Evolutionary conservation across 2,113 vertebrate genomes (phyloP), one percentile per base, ranked within the genome.

Genomic region (Alethe castanea): DNA sequence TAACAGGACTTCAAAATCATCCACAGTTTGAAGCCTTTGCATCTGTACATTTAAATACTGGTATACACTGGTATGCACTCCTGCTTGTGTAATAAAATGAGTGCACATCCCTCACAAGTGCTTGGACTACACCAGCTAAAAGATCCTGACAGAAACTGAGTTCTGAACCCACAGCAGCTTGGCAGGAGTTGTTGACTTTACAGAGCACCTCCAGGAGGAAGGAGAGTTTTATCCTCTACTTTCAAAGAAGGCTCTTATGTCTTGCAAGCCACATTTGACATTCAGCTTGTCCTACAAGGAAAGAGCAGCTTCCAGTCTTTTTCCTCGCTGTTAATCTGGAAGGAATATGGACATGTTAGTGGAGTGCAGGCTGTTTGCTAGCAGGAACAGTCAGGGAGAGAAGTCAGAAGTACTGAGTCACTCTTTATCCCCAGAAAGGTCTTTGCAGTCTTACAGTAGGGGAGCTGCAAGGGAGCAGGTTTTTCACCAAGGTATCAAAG

Each of bases 261-360:
- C 45, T 88, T 54, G 33, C 25, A 65, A 86, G 38, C 31, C 74
- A 50, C 28, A 19, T 53, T 40, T 61, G 44, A 56, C 23, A 42
- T 65, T 60, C 8, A 61, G 10, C 24, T 24, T 45, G 14, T 4
- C 22, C 42, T 29, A 29, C 31, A 29, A 70, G 29, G 9, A 44
- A 66, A 57, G 8, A 61, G 42, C 28, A 69, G 56, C 36, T 70
- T 62, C 36, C 8, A 38, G 19, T 33, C 14, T 45, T 66, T 14
- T 66, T 33, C 29, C 35, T 47, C 7, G 3, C 56, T 35, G 9
- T 38, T 70, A 42, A 38, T 11, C 38, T 54, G 45, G 18, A 77
- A 72, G 23, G 14, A 80, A 11, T 0, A 4, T 6, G 11, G 54
- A 19, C 11, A 2, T 1, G 5, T 14, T 52, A 74, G 18, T 45